Conservation (phyloP, 2,113 vertebrate genomes). For the Mus musculus region DNA sequence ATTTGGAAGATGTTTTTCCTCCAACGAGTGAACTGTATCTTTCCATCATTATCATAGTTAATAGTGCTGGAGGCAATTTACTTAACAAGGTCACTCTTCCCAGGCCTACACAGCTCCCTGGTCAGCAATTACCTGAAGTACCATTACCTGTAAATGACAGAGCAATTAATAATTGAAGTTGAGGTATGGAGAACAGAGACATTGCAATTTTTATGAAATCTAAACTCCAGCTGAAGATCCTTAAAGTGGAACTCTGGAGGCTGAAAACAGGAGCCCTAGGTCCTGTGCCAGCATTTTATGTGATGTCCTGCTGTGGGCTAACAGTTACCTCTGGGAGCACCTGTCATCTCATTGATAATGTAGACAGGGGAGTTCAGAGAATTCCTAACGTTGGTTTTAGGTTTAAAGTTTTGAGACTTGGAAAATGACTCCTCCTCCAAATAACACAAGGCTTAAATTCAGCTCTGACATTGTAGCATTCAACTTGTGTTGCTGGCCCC, state of each 20-base stretch:
- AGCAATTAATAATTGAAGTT: constrained; percentile 41
- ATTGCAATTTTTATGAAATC: constrained; percentile 24
- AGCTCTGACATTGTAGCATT: neutral
- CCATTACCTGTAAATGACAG: constrained; percentile 6
- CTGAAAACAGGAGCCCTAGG: neutral
- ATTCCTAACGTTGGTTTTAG: constrained; percentile 35
- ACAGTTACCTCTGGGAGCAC: neutral
- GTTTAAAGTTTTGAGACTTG: neutral
- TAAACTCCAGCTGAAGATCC: neutral
- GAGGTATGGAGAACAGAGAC: constrained; percentile 42
- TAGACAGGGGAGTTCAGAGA: neutral
- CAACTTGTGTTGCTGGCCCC: neutral
- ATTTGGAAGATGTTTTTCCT: neutral
- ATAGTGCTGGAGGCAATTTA: constrained; percentile 11
- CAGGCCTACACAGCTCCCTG: neutral
- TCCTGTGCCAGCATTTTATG: neutral
- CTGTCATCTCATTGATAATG: neutral
- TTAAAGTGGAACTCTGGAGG: neutral
- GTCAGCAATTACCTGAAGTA: neutral
- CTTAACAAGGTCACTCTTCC: neutral
- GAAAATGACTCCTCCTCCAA: neutral
- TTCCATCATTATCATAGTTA: neutral
- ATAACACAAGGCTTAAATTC: neutral
- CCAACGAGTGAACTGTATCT: neutral
- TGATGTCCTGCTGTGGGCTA: neutral